Base-by-base conservation (phyloP, 2,888 invertebrate species). In the Ophion obscuratus region DNA sequence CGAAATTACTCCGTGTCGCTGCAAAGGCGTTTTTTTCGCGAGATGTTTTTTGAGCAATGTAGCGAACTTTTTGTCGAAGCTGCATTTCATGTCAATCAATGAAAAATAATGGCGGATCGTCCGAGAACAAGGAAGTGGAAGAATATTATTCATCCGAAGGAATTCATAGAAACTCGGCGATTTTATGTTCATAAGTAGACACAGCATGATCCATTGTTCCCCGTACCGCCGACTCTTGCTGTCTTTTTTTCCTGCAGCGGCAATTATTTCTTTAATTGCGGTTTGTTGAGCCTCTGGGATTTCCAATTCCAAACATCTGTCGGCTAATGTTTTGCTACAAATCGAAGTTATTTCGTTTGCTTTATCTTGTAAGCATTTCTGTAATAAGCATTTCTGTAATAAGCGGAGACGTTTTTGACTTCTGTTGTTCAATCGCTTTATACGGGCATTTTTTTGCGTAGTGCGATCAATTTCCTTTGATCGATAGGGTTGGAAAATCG, bases 201-300 rank as follows among this genome's bases (percentile, higher is more conserved):
- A 74, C 14, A 74, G 27, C 57, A 81, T 27, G 62, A 81, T 62
- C 81, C 74, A 81, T n/a, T 81, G 74, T 59, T 81, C 81, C 24
- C n/a, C 17, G n/a, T 81, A 81, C 17, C 81, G 64, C 47, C 64
- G 62, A 7, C 74, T 71, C 11, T 40, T 57, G 6, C 53, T 71
- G 20, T 79, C 57, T 27, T 17, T 59, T 40, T 67, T 79, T 20
- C 47, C 75, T 40, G 71, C 71, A 1, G 73, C 3, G 7, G 75
- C 62, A 9, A 66, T 80, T 74, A 75, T 66, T 61, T n/a, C 44
- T 57, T 57, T 17, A 40, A 40, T 40, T 40, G 40, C 40, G 40
- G 40, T 53, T 5, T 70, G 20, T 53, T 83, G 71, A 59, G 64
- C 11, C 40, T 9, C 44, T 36, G 61, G 14, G 47, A 31, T n/a